Conservation (phyloP, 2,888 invertebrate species). For the Ennomos erosarius region DNA sequence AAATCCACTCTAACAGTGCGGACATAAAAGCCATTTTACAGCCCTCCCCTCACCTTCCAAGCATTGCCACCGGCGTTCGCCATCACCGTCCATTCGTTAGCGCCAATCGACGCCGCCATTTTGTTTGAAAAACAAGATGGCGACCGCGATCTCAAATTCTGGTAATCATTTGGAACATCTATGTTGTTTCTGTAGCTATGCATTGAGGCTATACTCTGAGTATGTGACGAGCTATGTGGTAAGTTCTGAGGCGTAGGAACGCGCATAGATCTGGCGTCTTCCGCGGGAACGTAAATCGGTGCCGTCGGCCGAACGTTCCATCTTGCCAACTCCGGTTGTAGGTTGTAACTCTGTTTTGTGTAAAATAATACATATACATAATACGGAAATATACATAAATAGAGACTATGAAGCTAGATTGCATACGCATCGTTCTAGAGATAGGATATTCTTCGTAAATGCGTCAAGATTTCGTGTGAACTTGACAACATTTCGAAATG, state of each 20-base stretch:
- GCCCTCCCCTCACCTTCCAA: conserved; percentile 85
- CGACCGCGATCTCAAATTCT: conserved; percentile 80
- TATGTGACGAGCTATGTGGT: conserved; percentile 79
- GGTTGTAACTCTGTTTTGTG: conserved; percentile 79
- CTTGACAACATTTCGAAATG: conserved; percentile 53
- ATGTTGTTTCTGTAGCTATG: conserved; percentile 83
- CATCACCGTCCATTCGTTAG: conserved; percentile 81
- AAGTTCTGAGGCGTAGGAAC: conserved; percentile 75
- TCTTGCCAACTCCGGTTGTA: conserved; percentile 75
- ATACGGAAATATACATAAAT: conserved; percentile 47
- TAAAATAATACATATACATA: conserved; percentile 57
- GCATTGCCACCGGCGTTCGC: conserved; percentile 72
- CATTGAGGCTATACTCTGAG: conserved; percentile 83
- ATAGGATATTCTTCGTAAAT: conserved; percentile 71
- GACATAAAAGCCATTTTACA: conserved; percentile 60
- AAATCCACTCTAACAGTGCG: conserved; percentile 61
- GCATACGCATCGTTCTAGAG: conserved; percentile 75
- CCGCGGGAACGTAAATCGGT: conserved; percentile 79
- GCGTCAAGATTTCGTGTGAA: conserved; percentile 54
- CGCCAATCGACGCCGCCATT: conserved; percentile 80
- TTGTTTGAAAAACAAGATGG: conserved; percentile 84
- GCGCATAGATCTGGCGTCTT: conserved; percentile 69
- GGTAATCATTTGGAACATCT: conserved; percentile 80
- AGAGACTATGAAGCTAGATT: conserved; percentile 51
- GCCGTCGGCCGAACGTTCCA: conserved; percentile 82